Conservation (phyloP, 1,140 invertebrate genomes). For the Limonius californicus region DNA sequence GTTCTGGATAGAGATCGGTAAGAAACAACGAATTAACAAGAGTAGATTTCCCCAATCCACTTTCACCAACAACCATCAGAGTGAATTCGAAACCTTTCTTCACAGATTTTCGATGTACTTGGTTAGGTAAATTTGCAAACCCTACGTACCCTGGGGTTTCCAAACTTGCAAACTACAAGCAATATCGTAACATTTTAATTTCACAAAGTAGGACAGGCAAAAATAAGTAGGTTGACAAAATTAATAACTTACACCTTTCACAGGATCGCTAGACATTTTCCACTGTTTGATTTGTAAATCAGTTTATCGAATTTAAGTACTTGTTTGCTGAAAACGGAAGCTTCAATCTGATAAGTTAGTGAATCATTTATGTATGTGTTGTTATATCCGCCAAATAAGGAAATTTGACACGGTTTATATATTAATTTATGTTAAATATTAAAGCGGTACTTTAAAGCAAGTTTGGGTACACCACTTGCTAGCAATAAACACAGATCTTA, state of each 20-base stretch:
- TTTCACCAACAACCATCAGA: constrained; percentile 96
- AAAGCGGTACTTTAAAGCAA: too few relatives aligned
- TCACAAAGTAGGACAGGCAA: too few relatives aligned
- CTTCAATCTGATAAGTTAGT: not conserved
- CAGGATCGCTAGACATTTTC: not conserved
- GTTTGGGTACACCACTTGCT: too few relatives aligned
- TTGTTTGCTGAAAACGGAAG: too few relatives aligned
- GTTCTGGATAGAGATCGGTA: constrained; percentile 89
- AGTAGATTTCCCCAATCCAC: constrained; percentile 96
- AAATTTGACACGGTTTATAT: too few relatives aligned
- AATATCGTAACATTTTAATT: not conserved
- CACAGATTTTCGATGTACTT: constrained; percentile 93
- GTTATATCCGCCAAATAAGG: too few relatives aligned
- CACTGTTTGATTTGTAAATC: too few relatives aligned
- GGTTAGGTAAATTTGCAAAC: constrained; percentile 93
- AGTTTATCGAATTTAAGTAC: too few relatives aligned
- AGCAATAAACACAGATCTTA: too few relatives aligned
- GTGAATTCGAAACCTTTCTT: constrained; percentile 99
- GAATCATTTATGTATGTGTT: too few relatives aligned
- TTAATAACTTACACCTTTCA: not conserved
- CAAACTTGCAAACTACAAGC: constrained; percentile 7
- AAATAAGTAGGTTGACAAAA: not conserved
- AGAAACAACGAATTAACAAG: constrained; percentile 97
- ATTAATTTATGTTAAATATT: too few relatives aligned
- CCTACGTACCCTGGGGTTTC: constrained; percentile 73